These are phyloP conservation scores for Melangyna quadrimaculata DNA, from an alignment of 2,888 invertebrate species.

Conservation along the genomic window DNA sequence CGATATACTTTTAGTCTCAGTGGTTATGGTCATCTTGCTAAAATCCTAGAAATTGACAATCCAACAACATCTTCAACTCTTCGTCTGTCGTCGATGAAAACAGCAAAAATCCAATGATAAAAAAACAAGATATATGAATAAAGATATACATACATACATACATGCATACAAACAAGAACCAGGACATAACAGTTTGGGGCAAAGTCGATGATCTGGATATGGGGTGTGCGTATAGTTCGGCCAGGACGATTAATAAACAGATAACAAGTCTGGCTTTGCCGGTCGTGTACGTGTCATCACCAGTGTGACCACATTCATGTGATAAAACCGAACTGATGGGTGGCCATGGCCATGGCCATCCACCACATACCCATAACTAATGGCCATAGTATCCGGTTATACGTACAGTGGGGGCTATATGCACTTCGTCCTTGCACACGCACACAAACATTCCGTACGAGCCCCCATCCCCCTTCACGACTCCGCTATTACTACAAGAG, in stretches of 20 bases:
- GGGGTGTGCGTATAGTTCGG: constrained; percentile 8
- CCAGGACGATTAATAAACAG: constrained; percentile 71
- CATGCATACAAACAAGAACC: not conserved
- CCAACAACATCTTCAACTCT: constrained; percentile 23
- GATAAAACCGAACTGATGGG: constrained; percentile 69
- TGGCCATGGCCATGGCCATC: constrained; percentile 46
- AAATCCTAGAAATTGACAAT: constrained; percentile 46
- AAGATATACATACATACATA: not conserved
- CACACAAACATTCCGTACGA: not conserved
- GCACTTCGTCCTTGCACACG: not conserved
- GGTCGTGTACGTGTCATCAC: constrained; percentile 72
- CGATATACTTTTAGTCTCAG: constrained; percentile 3
- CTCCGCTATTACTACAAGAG: not conserved
- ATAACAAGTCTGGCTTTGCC: constrained; percentile 72
- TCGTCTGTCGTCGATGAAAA: not conserved
- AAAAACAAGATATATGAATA: constrained; percentile 5
- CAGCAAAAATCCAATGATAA: constrained; percentile 40
- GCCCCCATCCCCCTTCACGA: too few species aligned
- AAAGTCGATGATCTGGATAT: not conserved
- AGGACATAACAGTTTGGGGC: not conserved
- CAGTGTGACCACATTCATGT: constrained; percentile 72
- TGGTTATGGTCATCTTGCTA: constrained; percentile 17
- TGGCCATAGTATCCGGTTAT: not conserved
- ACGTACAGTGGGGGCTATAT: not conserved
- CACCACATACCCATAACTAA: constrained; percentile 15